Conservation (phyloP, 2,113 vertebrate genomes). For the Pseudorhombus dupliciocellatus region DNA sequence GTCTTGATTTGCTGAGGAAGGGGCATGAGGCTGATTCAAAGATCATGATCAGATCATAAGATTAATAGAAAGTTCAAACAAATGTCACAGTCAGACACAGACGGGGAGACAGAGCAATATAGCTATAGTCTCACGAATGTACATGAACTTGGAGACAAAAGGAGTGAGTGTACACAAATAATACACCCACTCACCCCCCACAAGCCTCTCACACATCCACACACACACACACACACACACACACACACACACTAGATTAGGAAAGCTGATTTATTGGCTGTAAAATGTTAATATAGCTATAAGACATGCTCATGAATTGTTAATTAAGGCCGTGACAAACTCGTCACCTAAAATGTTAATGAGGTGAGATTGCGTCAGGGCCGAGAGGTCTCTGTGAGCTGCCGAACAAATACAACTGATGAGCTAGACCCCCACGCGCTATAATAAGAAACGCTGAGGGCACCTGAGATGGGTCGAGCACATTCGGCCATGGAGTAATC, state of each 20-base stretch:
- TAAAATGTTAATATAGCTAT: constrained; percentile 84
- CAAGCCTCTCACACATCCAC: constrained; percentile 23
- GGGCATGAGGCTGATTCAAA: constrained; percentile 12
- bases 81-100: constrained; percentile 55
- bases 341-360: constrained; percentile 85
- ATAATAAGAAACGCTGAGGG: constrained; percentile 65
- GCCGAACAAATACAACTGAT: constrained; percentile 74
- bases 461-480: constrained; percentile 58
- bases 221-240: constrained; percentile 30
- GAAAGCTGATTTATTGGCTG: constrained; percentile 77
- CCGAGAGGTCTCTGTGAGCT: constrained; percentile 66
- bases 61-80: constrained; percentile 66
- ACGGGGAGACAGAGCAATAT: constrained; percentile 14
- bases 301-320: constrained; percentile 80
- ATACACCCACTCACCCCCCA: constrained; percentile 4
- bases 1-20: constrained; percentile 25
- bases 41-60: constrained; percentile 43
- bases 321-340: constrained; percentile 75
- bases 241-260: constrained; percentile 54
- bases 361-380: constrained; percentile 74
- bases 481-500: constrained; percentile 40
- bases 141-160: constrained; percentile 36
- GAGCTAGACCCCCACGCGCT: constrained; percentile 47
- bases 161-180: constrained; percentile 49
- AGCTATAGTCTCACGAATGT: background rate